Base-by-base conservation (phyloP, 2,113 vertebrate species). In the Thomomys bottae region DNA sequence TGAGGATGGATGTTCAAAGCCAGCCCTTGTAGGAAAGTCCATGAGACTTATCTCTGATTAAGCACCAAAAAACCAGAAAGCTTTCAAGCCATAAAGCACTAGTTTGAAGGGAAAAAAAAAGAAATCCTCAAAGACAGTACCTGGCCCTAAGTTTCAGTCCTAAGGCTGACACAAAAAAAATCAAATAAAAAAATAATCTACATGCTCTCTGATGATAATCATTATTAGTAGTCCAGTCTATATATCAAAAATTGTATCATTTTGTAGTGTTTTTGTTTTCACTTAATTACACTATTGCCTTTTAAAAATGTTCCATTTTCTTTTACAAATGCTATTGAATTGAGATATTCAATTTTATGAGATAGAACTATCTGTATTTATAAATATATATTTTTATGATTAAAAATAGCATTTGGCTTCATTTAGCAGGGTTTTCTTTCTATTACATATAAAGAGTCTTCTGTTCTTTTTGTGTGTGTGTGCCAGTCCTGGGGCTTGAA, bases 351-450 rank as follows among this genome's bases (percentile, higher is more conserved):
- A 73, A 89, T 93, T 84, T 83, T 91, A 93, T 40, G 23, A 12
- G 8, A 0, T 80, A n/a, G 30, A 82, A 67, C 57, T 89, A 76
- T 24, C 66, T 2, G 0, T 11, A 88, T 88, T 5, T 40, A 92
- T 66, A 40, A 40, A 30, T 6, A 57, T 72, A 6, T 11, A 66
- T 23, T n/a, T 54, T 71, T 24, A 34, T 24, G 12, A 8, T 64
- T 26, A 75, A 89, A 42, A 88, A 89, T 54, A 78, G 0, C 20
- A 92, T 77, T 91, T 94, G 26, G 0, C 63, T 59, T 34, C 23
- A 36, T 82, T 95, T 90, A 93, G 87, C 34, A 72, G 59, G 4
- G 73, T 4, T 49, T 92, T 95, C 38, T 75, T 94, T 14, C 8
- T 32, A 42, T 34, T 88, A 28, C 18, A 87, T 26, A 2, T 59